phyloP scores from a whole-genome alignment of 2,888 invertebrate species.

The Drosophila conformis region DNA sequence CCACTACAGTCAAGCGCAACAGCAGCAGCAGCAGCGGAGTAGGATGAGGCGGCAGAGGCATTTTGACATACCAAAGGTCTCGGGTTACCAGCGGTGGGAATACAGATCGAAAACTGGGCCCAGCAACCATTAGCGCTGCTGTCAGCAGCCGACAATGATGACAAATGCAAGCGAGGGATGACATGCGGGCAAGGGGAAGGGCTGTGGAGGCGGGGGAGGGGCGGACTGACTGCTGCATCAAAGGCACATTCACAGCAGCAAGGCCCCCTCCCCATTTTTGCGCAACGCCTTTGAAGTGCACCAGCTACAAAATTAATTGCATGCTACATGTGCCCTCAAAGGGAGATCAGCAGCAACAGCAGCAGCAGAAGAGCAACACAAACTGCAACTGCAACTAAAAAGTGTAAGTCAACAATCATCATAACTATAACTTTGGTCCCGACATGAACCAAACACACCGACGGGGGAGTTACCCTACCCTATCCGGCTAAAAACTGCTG shows the following conservation, averaged over 20 bases:
- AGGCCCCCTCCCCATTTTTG: not conserved
- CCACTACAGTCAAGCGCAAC: slow-evolving; percentile 37
- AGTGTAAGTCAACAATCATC: slow-evolving; percentile 80
- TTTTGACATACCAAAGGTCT: slow-evolving; percentile 72
- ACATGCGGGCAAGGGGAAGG: not conserved
- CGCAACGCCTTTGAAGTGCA: slow-evolving; percentile 67
- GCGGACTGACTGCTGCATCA: slow-evolving; percentile 60
- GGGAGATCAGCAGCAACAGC: slow-evolving; percentile 29
- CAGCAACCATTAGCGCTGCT: slow-evolving; percentile 61
- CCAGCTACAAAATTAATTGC: slow-evolving; percentile 73
- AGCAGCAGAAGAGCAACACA: slow-evolving; percentile 12
- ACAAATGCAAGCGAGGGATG: slow-evolving; percentile 40
- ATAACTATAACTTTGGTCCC: slow-evolving; percentile 67
- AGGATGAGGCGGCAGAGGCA: not conserved
- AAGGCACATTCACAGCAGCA: slow-evolving; percentile 65
- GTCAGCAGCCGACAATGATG: slow-evolving; percentile 45
- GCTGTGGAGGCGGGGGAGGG: not conserved
- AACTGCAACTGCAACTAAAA: slow-evolving; percentile 53
- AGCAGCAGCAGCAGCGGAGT: not conserved
- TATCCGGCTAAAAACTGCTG: slow-evolving; percentile 28
- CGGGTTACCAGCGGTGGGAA: slow-evolving; percentile 72
- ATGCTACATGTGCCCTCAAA: slow-evolving; percentile 67
- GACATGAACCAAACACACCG: slow-evolving; percentile 25
- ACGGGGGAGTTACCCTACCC: slow-evolving; percentile 10
- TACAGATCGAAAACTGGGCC: slow-evolving; percentile 37